Evolutionary conservation across 2,797 vertebrate species (phyloP).

Genomic region (Chelidonichthys spinosus): DNA sequence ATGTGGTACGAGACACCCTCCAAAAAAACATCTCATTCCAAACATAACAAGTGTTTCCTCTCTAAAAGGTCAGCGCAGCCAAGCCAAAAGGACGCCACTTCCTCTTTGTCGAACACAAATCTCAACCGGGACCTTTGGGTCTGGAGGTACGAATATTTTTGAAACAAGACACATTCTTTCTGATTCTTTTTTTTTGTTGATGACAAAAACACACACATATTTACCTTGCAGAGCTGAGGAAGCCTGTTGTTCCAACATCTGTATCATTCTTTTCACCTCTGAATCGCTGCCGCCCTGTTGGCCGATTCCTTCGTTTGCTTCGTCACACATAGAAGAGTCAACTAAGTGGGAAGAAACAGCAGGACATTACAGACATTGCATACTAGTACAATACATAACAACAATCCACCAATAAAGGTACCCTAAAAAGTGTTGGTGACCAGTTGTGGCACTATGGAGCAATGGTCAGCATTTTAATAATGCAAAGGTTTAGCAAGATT

Average conservation of each 20-base stretch:
- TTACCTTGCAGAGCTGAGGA: slow-evolving; percentile 89
- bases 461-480: neutral
- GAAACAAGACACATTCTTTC: slow-evolving; percentile 17
- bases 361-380: slow-evolving; percentile 3
- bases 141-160: slow-evolving; percentile 55
- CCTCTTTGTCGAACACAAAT: slow-evolving; percentile 52
- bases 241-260: slow-evolving; percentile 89
- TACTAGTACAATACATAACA: neutral
- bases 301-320: slow-evolving; percentile 59
- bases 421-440: neutral
- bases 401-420: neutral
- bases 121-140: slow-evolving; percentile 55
- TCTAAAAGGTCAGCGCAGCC: slow-evolving; percentile 63
- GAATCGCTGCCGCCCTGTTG: slow-evolving; percentile 45
- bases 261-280: slow-evolving; percentile 83
- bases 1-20: slow-evolving; percentile 61
- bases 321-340: slow-evolving; percentile 60
- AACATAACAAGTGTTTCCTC: slow-evolving; percentile 78
- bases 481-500: neutral
- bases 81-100: slow-evolving; percentile 78
- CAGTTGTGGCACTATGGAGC: neutral
- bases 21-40: slow-evolving; percentile 81
- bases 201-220: neutral
- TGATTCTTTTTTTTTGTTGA: too few species aligned
- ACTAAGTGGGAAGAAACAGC: slow-evolving; percentile 5